Base-by-base conservation (phyloP, 2,113 vertebrate species). In the Monopterus albus region DNA sequence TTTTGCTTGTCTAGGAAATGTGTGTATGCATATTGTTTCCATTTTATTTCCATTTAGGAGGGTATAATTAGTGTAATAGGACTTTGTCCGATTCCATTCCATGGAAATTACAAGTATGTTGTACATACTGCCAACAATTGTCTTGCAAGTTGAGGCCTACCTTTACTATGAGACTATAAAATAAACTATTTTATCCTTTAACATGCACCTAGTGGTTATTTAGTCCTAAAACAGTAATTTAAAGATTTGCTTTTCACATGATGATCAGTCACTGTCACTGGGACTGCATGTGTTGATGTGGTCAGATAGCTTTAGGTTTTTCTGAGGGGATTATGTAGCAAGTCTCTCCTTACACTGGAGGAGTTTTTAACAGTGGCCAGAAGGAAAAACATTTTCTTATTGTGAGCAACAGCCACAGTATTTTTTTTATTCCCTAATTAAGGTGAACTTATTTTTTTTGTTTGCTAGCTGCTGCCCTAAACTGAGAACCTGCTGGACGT, bases 81-180 rank as follows among this genome's bases (percentile, higher is more conserved):
- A 93, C 88, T 91, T 91, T 90, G 90, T 92, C 93, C 87, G 90
- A 93, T 94, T 95, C 94, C 95, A 95, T 95, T 96, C 95, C 94
- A 94, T 94, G 93, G 94, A 97, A 95, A 94, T 94, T 95, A 94
- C 93, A 95, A 94, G 95, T 96, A 97, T 96, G 96, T 98, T 96
- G 96, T 97, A 96, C 96, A 96, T 97, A 97, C 96, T 96, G 95
- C 96, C 94, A 94, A 95, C 94, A 96, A 93, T 93, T 95, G 95
- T 97, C 96, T 97, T 97, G 95, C 95, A 96, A 96, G 94, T 95
- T 96, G 94, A 98, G 95, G 95, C 96, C 96, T 95, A 94, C 92
- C 95, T 98, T 98, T 97, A 96, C 95, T 96, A 96, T 96, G 92
- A 98, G 95, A 97, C 94, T 97, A 97, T 96, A 97, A 98, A 98